phyloP scores from a whole-genome alignment of 2,888 invertebrate genomes.

The Sepioteuthis lessoniana region DNA sequence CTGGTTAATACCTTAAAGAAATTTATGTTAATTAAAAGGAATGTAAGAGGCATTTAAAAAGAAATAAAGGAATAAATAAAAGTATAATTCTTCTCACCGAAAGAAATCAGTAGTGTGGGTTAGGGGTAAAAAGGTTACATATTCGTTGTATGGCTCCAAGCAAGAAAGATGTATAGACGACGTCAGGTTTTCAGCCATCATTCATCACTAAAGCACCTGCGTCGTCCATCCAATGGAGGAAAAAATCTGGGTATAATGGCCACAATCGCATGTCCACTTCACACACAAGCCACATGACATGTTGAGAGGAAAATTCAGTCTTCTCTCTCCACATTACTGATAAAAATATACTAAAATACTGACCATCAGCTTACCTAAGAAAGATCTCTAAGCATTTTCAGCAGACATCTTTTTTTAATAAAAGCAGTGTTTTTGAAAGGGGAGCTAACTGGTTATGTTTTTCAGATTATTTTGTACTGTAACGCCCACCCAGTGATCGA shows the following conservation, averaged over 20 bases:
- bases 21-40: neutral
- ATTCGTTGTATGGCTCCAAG: slow-evolving; percentile 44
- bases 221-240: slow-evolving; percentile 45
- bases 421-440: slow-evolving; percentile 37
- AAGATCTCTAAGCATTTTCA: slow-evolving; percentile 41
- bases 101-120: slow-evolving; percentile 16
- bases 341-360: slow-evolving; percentile 23
- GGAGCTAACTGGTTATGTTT: slow-evolving; percentile 46
- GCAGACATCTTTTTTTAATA: slow-evolving; percentile 41
- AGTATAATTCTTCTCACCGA: slow-evolving; percentile 40
- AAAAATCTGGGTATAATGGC: slow-evolving; percentile 41
- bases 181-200: slow-evolving; percentile 47
- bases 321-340: slow-evolving; percentile 43
- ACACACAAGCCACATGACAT: slow-evolving; percentile 41
- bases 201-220: slow-evolving; percentile 47
- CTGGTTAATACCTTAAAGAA: neutral
- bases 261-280: slow-evolving; percentile 47
- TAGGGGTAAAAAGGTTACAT: slow-evolving; percentile 42
- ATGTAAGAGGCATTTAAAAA: neutral
- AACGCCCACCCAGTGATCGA: slow-evolving; percentile 46
- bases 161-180: slow-evolving; percentile 37
- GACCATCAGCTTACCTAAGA: slow-evolving; percentile 41
- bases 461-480: slow-evolving; percentile 41
- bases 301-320: neutral
- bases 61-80: neutral